phyloP scores from a whole-genome alignment of 2,797 vertebrate species.

The Serranus cabrilla region DNA sequence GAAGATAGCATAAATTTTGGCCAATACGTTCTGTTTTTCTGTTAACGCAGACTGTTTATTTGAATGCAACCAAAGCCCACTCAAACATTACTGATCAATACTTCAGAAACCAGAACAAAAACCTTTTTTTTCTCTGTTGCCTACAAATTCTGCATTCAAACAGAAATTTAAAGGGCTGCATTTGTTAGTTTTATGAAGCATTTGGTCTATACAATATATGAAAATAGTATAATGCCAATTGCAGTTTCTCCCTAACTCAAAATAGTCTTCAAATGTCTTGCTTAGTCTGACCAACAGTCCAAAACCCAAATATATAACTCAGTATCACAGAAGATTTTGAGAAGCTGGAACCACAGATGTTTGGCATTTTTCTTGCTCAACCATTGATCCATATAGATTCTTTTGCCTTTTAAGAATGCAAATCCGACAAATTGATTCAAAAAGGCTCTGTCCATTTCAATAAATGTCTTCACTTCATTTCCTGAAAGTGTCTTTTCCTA shows the following conservation, averaged over 20 bases:
- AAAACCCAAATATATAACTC: not conserved
- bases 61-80: no score
- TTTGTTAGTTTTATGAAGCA: not conserved
- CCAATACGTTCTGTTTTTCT: no score
- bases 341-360: not conserved
- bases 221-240: not conserved
- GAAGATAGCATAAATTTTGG: no score
- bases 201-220: not conserved
- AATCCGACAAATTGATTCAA: constrained; percentile 11
- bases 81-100: no score
- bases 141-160: no score
- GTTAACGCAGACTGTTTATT: no score
- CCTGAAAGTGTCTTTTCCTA: constrained; percentile 7
- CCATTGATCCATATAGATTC: not conserved
- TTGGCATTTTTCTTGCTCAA: not conserved
- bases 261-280: not conserved
- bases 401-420: not conserved
- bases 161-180: no score
- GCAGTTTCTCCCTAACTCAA: not conserved
- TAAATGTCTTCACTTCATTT: constrained; percentile 36
- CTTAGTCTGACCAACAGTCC: not conserved
- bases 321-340: not conserved
- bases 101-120: no score
- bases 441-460: not conserved
- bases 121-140: no score